Base-by-base conservation (phyloP, 2,797 vertebrate species). In the Melanotaenia trifasciata region DNA sequence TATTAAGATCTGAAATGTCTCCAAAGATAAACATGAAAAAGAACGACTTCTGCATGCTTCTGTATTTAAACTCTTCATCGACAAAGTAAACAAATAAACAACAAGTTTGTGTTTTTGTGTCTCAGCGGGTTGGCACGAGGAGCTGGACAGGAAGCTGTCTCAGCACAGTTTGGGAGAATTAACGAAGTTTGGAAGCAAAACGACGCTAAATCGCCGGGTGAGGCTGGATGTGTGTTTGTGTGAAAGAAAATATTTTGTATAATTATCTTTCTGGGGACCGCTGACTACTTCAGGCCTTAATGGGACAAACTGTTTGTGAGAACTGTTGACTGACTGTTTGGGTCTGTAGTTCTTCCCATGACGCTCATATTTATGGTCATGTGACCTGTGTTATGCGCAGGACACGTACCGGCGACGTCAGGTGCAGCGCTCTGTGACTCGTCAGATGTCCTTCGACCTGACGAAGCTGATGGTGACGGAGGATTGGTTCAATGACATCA, bases 401-500 rank as follows among this genome's bases (percentile, higher is more conserved):
- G 98, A 99, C 78, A 99, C 97, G 0, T 97, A 97, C 84, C 94
- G 97, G 58, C 94, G 98, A 0, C 92, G 98, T 0, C 97, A 98
- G 90, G 96, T 96, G 87, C 97, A 98, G 81, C 95, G 97, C 45
- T 95, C 96, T 0, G 95, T 99, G 64, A 98, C 97, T 0, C 95
- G 98, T 14, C 98, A 99, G 85, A 98, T 98, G 97, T 97, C 97
- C 26, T 98, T 99, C 20, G 98, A 99, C 84, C 92, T 99, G 71
- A 96, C 97, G 0, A 99, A 99, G 76, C 93, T 99, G 79, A 91
- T 99, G 88, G 96, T 99, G 75, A 97, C 97, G 0, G 98, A 99
- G 85, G 98, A 99, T 70, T 99, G 98, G 98, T 99, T 99, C 93
- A 98, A 94, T 47, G 98, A 99, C 91, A 99, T 99, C 90, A 99